Base-by-base conservation (phyloP, 2,888 invertebrate genomes). In the Lydus trimaculatus region DNA sequence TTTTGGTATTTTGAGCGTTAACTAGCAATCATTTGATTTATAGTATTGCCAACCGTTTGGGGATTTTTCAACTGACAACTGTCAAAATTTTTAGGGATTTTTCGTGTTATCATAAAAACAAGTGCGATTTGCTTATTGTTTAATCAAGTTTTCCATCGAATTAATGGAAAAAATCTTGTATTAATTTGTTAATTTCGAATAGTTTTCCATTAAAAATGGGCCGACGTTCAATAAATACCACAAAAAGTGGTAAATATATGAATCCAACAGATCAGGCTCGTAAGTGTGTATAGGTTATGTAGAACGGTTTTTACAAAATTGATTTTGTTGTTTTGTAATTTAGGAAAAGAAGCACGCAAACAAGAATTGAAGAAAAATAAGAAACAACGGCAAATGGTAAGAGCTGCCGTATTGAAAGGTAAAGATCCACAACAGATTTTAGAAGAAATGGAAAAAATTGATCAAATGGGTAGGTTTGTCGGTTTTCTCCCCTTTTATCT, bases 161-260 rank as follows among this genome's bases (percentile, higher is more conserved):
- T n/a, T 8, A 33, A 33, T 33, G 9, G 7, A 33, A 9, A 33
- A 33, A 33, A 33, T 11, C 7, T 11, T 8, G 9, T 2, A 33
- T 33, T 5, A 33, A 33, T 33, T 9, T 33, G 7, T 33, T 5
- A 33, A 33, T 33, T 9, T 33, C 1, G 6, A 43, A 43, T 43
- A 43, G 6, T 43, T 43, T 15, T 15, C 13, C 1, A 63, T 15
- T 33, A 8, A 91, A 87, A 77, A 98, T 99, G 98, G 98, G 98
- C 67, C 91, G 98, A 66, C 90, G 98, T 77, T 97, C 98, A 58
- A 97, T 98, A 80, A 98, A 97, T 87, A 98, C 98, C 93, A 99
- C 98, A 65, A 99, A 99, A 89, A 98, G 98, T 96, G 99, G 99
- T 85, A 98, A 98, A 91, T 98, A 97, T 82, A 99, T 99, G 98